phyloP scores from a whole-genome alignment of 2,888 invertebrate genomes.

The Leptopterna dolabrata region DNA sequence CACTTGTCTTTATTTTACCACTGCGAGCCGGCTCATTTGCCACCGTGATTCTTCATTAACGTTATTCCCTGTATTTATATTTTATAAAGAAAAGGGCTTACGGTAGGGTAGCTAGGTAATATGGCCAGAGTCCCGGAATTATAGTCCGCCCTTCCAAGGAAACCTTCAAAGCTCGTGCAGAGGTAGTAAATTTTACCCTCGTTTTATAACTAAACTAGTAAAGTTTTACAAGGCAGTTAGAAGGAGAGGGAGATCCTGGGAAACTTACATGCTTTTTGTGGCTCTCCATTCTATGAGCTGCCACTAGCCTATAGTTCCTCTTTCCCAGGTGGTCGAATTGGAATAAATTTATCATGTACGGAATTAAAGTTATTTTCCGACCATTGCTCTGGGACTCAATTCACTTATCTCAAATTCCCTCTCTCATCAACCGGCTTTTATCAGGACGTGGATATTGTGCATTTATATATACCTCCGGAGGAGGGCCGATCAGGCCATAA shows the following conservation, averaged over 20 bases:
- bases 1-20: neutral
- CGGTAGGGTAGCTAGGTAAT: neutral
- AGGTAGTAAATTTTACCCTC: constrained; percentile 13
- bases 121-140: neutral
- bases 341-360: neutral
- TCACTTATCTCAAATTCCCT: too few species aligned
- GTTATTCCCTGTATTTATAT: neutral
- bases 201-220: constrained; percentile 48
- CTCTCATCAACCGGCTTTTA: too few species aligned
- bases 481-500: too few species aligned
- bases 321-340: neutral
- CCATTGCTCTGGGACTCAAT: too few species aligned
- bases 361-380: neutral
- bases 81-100: neutral
- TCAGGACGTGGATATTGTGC: too few species aligned
- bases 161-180: constrained; percentile 23
- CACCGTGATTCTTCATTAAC: neutral
- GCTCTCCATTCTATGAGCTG: constrained; percentile 10
- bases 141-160: neutral
- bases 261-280: constrained; percentile 37
- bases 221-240: constrained; percentile 46
- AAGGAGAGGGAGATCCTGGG: constrained; percentile 5
- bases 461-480: too few species aligned
- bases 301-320: neutral
- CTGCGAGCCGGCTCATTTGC: neutral